Evolutionary conservation across 2,113 vertebrate species (phyloP).

Genomic region (Gorsachius goisagi): DNA sequence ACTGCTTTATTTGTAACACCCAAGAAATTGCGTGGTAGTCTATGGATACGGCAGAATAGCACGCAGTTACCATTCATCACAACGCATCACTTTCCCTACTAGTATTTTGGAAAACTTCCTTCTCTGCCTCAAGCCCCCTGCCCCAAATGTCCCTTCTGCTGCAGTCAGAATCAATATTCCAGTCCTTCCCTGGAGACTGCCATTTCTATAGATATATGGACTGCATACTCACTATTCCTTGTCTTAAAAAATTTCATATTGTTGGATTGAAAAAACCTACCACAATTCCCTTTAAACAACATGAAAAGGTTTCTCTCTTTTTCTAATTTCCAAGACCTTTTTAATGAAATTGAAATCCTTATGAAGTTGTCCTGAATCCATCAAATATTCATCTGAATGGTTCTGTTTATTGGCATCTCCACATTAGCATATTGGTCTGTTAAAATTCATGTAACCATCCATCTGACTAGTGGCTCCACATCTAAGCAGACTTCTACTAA

Average conservation of each 20-base stretch:
- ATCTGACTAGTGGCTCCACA: background rate
- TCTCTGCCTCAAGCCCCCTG: background rate
- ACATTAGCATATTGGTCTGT: background rate
- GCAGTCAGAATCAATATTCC: background rate
- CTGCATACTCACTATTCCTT: background rate
- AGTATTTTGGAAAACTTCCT: background rate
- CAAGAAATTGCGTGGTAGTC: accelerated
- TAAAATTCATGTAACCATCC: background rate
- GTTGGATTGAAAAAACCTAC: background rate
- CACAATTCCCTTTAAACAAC: background rate
- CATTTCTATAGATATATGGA: background rate
- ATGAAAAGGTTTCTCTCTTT: accelerated
- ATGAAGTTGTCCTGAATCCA: background rate
- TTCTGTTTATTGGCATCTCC: constrained; percentile 23
- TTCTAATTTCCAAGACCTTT: background rate
- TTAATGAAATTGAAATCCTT: background rate
- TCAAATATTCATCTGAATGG: background rate
- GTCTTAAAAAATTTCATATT: background rate
- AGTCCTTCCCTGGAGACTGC: background rate
- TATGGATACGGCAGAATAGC: background rate
- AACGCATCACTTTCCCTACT: background rate
- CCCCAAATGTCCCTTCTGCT: background rate
- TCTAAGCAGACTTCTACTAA: background rate
- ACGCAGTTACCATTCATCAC: background rate
- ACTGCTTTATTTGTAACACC: background rate